Evolutionary conservation across 2,888 invertebrate genomes (phyloP).

Genomic region (Capitulum mitella): DNA sequence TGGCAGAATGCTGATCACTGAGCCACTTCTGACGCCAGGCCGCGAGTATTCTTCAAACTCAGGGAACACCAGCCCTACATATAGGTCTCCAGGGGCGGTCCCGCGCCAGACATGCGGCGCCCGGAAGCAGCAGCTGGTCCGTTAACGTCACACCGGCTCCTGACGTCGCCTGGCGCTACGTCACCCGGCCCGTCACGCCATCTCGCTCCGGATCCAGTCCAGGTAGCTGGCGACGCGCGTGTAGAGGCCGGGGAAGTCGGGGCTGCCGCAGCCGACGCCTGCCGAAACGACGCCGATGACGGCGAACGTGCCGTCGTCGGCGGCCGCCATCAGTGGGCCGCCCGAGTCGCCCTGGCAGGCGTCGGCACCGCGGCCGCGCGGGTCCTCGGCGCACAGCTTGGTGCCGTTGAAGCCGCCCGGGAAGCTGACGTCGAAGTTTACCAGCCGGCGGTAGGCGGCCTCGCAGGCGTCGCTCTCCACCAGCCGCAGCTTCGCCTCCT

Average conservation of each 20-base stretch:
- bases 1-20: too few relatives aligned
- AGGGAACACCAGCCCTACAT: too few relatives aligned
- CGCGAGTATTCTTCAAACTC: too few relatives aligned
- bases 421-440: neutral
- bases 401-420: neutral
- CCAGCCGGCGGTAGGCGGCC: neutral
- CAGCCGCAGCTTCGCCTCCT: neutral
- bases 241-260: neutral
- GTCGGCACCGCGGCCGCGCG: neutral
- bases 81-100: too few relatives aligned
- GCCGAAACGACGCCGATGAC: neutral
- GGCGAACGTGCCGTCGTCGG: neutral
- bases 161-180: too few relatives aligned
- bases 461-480: neutral
- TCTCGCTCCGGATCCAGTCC: neutral
- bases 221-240: neutral
- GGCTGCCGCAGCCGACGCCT: neutral
- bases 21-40: too few relatives aligned
- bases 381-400: neutral
- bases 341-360: conserved; percentile 14
- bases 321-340: neutral
- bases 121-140: too few relatives aligned
- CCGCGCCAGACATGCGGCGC: too few relatives aligned
- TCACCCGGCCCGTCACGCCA: neutral
- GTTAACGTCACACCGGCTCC: neutral